Conservation (phyloP, 2,888 invertebrate genomes). For the Lasioglossum leucozonium region DNA sequence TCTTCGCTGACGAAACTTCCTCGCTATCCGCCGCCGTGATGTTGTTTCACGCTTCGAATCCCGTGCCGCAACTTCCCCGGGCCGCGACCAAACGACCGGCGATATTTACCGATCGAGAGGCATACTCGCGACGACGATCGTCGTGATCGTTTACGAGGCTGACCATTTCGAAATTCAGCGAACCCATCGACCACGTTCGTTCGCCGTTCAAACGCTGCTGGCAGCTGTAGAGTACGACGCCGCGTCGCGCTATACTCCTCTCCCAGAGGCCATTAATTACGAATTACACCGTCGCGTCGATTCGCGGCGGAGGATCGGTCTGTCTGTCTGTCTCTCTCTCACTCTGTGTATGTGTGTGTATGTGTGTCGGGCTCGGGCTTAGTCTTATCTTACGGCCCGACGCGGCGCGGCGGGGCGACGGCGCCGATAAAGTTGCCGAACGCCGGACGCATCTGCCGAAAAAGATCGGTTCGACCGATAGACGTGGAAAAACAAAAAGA, state of each 20-base stretch:
- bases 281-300: constrained; percentile 55
- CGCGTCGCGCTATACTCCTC: background rate
- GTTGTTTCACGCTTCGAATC: constrained; percentile 7
- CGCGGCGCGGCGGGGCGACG: background rate
- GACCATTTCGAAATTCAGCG: background rate
- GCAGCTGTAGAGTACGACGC: background rate
- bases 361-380: constrained; percentile 47
- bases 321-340: too few relatives aligned
- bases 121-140: too few relatives aligned
- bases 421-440: constrained; percentile 55
- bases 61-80: background rate
- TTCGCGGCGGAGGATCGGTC: constrained; percentile 54
- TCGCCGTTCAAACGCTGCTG: background rate
- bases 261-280: constrained; percentile 44
- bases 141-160: constrained; percentile 15
- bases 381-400: constrained; percentile 63
- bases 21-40: background rate
- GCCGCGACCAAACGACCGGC: background rate
- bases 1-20: constrained; percentile 7
- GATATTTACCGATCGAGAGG: constrained; percentile 7
- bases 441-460: constrained; percentile 39
- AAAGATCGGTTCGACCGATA: constrained; percentile 33
- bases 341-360: too few relatives aligned
- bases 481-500: background rate
- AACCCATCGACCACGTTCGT: background rate